A percentile compares a stretch with the other conserved stretches of the same genome.
Evolutionary conservation across 2,888 invertebrate genomes (phyloP).

Genomic region (Drosophila mimica): DNA sequence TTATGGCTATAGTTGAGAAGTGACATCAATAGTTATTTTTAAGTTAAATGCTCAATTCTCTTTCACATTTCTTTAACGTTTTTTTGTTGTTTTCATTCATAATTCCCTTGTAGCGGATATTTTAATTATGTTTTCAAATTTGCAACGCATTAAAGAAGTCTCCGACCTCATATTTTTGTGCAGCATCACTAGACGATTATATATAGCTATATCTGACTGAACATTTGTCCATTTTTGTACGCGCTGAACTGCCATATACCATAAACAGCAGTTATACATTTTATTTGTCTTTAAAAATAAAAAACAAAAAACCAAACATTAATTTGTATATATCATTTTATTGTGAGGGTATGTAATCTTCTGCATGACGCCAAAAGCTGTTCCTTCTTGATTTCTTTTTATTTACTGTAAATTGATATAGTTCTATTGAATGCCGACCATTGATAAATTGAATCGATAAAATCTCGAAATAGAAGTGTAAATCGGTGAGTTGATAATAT

Average conservation of each 20-base stretch:
- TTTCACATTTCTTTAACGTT: background rate
- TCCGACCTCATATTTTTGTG: background rate
- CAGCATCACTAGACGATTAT: background rate
- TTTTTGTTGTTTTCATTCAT: background rate
- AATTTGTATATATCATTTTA: background rate
- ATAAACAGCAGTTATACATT: too few relatives aligned
- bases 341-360: too few relatives aligned
- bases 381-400: background rate
- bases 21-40: conserved; percentile 4
- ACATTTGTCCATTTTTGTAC: background rate
- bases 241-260: background rate
- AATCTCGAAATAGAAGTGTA: background rate
- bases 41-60: background rate
- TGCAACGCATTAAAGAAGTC: background rate
- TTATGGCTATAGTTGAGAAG: background rate
- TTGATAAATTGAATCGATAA: background rate
- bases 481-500: background rate
- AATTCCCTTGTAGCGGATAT: background rate
- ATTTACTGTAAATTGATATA: background rate
- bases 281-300: too few relatives aligned
- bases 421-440: background rate
- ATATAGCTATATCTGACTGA: background rate
- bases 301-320: too few relatives aligned
- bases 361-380: too few relatives aligned
- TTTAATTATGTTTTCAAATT: background rate